Evolutionary conservation across 2,888 invertebrate species (phyloP), one percentile per base, ranked within the genome.

Genomic region (Calameuta pallipes): DNA sequence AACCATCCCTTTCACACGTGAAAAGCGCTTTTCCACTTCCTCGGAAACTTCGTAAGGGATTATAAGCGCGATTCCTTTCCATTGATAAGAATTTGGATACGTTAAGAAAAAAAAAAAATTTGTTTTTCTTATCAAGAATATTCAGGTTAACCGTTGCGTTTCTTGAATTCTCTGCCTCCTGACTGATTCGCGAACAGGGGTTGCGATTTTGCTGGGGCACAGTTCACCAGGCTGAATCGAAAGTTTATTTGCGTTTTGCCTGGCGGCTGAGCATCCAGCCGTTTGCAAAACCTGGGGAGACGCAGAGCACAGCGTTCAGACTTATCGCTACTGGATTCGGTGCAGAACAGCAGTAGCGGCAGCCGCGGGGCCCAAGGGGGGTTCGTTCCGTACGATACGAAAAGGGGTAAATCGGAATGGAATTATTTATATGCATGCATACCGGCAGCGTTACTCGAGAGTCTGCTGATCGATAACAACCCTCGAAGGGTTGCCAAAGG

Each of bases 221-320:
- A 70, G 70, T 33, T 30, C 30, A 15, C 70, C 31, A 70, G 70
- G 70, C 30, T 13, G 70, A 70, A 70, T 74, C 78, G 83, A 81
- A 80, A 82, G 87, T 90, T 88, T 90, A 90, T 91, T 90, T 90
- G 89, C 90, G 87, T 88, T 90, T 89, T 89, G 90, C 90, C 90
- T 87, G 85, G 81, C 89, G 90, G 90, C 90, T 89, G 90, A 89
- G 87, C 89, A 90, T 85, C 87, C 85, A 87, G 81, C 87, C 89
- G 87, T 88, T 89, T 82, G 80, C 76, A 81, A 82, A 85, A 78
- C 78, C 78, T 76, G 79, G 81, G 70, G 33, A 33, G 33, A 31
- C 70, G 37, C 13, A 13, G 4, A 37, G 70, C 30, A 70, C 11
- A 30, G 78, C 56, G 75, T 4, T 4, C 56, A 73, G 73, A 76